A percentile compares a stretch with the other conserved stretches of the same genome.
phyloP scores from a whole-genome alignment of 1,140 invertebrate species.

The Brachionus plicatilis region DNA sequence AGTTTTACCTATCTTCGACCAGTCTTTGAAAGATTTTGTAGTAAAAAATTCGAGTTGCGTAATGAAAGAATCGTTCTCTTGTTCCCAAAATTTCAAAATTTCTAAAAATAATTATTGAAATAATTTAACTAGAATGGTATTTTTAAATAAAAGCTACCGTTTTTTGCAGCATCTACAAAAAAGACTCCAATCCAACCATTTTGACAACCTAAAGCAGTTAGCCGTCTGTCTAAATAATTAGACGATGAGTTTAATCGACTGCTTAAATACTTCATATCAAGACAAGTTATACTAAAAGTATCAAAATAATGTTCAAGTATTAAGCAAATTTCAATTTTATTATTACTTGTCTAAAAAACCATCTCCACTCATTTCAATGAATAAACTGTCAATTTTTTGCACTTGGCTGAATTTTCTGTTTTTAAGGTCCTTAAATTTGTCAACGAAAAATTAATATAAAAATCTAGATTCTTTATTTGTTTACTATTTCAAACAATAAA shows the following conservation, averaged over 20 bases:
- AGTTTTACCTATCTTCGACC: background rate
- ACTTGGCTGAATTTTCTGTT: slow-evolving; percentile 18
- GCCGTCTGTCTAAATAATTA: background rate
- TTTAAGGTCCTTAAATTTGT: background rate
- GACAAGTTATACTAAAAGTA: background rate
- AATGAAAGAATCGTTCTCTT: slow-evolving; percentile 28
- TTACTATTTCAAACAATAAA: background rate
- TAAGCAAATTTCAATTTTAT: background rate
- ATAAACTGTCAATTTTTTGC: background rate
- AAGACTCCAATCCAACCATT: slow-evolving; percentile 22
- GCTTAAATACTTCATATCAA: slow-evolving; percentile 17
- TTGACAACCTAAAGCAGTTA: slow-evolving; percentile 29
- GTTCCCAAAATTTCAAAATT: slow-evolving; percentile 27
- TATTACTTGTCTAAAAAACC: background rate
- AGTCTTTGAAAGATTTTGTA: background rate
- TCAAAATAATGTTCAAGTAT: background rate
- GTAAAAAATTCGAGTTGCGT: slow-evolving; percentile 35
- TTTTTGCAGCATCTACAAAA: background rate
- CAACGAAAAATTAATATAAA: background rate
- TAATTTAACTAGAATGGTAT: background rate
- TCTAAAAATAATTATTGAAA: background rate
- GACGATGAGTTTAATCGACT: background rate
- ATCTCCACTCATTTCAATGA: background rate
- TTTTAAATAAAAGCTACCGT: background rate
- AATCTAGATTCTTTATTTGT: background rate